phyloP scores from a whole-genome alignment of 2,113 vertebrate genomes.

The Pangasianodon gigas region DNA sequence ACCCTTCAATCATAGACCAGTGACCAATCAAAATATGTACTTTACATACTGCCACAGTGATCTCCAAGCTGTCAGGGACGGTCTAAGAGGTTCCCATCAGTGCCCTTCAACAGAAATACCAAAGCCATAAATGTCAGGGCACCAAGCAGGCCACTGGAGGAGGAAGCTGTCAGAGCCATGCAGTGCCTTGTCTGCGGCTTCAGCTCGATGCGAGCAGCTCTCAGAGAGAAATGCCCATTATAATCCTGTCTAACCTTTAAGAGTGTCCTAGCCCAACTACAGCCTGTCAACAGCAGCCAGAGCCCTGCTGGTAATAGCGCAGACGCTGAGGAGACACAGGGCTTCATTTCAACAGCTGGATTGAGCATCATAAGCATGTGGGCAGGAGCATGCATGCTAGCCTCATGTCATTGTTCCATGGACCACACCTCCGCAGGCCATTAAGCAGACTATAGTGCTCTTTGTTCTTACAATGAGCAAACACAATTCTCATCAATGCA shows the following conservation, averaged over 20 bases:
- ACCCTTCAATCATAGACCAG: constrained; percentile 14
- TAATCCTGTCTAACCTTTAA: constrained; percentile 71
- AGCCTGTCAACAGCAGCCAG: constrained; percentile 43
- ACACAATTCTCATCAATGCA: background rate
- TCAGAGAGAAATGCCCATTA: constrained; percentile 59
- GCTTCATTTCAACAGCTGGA: background rate
- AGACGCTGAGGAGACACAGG: background rate
- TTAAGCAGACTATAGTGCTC: background rate
- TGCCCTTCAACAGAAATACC: constrained; percentile 37
- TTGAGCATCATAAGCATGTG: background rate
- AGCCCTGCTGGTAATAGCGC: background rate
- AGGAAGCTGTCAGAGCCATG: constrained; percentile 56
- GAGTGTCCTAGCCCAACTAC: constrained; percentile 20
- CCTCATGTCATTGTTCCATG: background rate
- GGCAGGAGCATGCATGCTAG: constrained; percentile 11
- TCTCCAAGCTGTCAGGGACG: constrained; percentile 15
- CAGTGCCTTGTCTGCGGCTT: constrained; percentile 55
- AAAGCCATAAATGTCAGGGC: constrained; percentile 33
- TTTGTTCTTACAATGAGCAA: constrained; percentile 38
- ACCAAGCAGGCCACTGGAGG: constrained; percentile 56
- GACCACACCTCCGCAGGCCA: background rate
- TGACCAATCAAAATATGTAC: constrained; percentile 30
- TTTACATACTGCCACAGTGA: background rate
- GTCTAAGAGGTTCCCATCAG: constrained; percentile 25
- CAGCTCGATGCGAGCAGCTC: constrained; percentile 49